Percentiles rank a stretch among this genome's conserved stretches.
These are phyloP conservation scores for Loris lydekkerianus DNA, from an alignment of 2,797 vertebrate genomes.

Conservation along the genomic window DNA sequence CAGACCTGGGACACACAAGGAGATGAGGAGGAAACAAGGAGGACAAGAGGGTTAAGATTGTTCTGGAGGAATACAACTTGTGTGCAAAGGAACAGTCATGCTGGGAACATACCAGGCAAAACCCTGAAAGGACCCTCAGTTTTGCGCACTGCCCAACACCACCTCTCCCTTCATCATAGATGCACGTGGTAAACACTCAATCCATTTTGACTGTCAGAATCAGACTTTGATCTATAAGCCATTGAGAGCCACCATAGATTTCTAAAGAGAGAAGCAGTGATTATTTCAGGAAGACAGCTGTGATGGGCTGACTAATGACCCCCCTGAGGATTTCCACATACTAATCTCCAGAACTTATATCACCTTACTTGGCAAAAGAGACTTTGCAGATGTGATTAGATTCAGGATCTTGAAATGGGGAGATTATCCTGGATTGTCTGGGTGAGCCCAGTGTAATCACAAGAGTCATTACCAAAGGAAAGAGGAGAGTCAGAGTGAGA, in stretches of 20 bases:
- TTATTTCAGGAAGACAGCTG: background rate
- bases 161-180: background rate
- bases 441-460: background rate
- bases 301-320: background rate
- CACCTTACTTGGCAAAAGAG: background rate
- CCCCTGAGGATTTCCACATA: background rate
- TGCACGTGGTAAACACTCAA: background rate
- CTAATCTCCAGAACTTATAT: background rate
- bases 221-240: background rate
- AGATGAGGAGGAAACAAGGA: background rate
- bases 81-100: background rate
- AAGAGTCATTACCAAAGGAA: background rate
- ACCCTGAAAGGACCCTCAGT: background rate
- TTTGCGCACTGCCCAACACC: background rate
- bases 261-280: background rate
- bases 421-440: background rate
- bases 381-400: background rate
- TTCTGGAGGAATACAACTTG: background rate
- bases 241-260: background rate
- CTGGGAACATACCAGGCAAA: background rate
- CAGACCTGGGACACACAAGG: background rate
- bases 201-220: background rate
- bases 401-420: background rate
- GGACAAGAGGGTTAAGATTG: background rate
- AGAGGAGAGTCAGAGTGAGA: background rate